phyloP scores from a whole-genome alignment of 2,888 invertebrate species.

The Thera obeliscata region DNA sequence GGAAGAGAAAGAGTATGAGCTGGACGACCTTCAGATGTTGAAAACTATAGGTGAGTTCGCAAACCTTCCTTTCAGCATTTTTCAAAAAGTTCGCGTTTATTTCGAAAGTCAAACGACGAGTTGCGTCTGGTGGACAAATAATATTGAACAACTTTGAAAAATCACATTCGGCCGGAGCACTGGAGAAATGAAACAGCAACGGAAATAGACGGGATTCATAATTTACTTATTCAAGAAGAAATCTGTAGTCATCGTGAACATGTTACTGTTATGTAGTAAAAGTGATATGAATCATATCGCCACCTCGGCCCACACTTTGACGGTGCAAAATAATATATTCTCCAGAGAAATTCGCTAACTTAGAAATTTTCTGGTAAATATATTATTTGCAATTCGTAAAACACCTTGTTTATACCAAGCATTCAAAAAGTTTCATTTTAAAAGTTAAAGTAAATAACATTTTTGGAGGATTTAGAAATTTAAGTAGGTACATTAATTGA shows the following conservation, averaged over 20 bases:
- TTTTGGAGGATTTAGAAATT: too few species aligned
- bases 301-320: constrained; percentile 48
- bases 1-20: constrained; percentile 86
- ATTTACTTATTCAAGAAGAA: constrained; percentile 49
- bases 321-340: constrained; percentile 31
- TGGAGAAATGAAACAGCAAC: constrained; percentile 38
- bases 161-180: constrained; percentile 6
- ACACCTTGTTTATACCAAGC: background rate
- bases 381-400: constrained; percentile 39
- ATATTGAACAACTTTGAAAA: constrained; percentile 8
- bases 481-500: too few species aligned
- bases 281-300: constrained; percentile 51
- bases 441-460: too few species aligned
- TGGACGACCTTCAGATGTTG: constrained; percentile 93
- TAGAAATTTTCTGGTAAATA: constrained; percentile 30
- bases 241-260: constrained; percentile 44
- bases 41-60: constrained; percentile 93
- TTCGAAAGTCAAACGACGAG: constrained; percentile 1
- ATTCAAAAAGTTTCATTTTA: too few species aligned
- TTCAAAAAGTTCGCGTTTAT: background rate
- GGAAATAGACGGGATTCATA: constrained; percentile 40
- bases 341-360: constrained; percentile 43
- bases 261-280: constrained; percentile 49
- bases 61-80: constrained; percentile 9
- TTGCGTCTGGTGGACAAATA: constrained; percentile 10